Percentiles rank a stretch among this genome's conserved stretches.
Conservation (phyloP, 2,797 vertebrate genomes). For the Limosa lapponica region DNA sequence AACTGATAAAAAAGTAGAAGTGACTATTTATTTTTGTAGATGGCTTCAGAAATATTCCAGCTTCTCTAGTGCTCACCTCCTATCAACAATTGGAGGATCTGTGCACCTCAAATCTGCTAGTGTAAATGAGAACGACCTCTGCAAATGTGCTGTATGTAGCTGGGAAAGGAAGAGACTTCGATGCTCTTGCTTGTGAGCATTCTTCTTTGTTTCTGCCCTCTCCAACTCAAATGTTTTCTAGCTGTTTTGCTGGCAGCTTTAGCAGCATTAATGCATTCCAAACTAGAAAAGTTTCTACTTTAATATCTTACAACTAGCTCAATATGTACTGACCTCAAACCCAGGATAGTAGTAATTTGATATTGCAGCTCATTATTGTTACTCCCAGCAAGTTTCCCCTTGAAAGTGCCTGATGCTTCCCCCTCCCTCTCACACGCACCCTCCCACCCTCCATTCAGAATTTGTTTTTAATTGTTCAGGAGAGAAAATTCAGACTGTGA, state of each 20-base stretch:
- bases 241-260: slow-evolving; percentile 59
- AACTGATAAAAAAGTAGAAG: not conserved
- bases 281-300: slow-evolving; percentile 61
- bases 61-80: not conserved
- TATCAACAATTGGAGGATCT: not conserved
- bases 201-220: slow-evolving; percentile 39
- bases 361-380: slow-evolving; percentile 62
- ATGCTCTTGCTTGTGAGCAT: not conserved
- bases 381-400: slow-evolving; percentile 31
- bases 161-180: not conserved
- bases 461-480: slow-evolving; percentile 42
- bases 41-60: not conserved
- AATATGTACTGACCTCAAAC: slow-evolving; percentile 65
- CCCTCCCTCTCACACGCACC: not conserved
- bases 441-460: slow-evolving; percentile 44
- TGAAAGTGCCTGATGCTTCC: slow-evolving; percentile 2
- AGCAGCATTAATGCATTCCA: slow-evolving; percentile 55
- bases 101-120: not conserved
- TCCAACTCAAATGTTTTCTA: slow-evolving; percentile 23
- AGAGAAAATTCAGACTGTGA: slow-evolving; percentile 33
- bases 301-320: slow-evolving; percentile 56
- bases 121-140: not conserved
- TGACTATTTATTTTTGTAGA: not conserved
- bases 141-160: not conserved
- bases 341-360: slow-evolving; percentile 63